Evolutionary conservation across 2,888 invertebrate genomes (phyloP).

Genomic region (Pyralis farinalis): DNA sequence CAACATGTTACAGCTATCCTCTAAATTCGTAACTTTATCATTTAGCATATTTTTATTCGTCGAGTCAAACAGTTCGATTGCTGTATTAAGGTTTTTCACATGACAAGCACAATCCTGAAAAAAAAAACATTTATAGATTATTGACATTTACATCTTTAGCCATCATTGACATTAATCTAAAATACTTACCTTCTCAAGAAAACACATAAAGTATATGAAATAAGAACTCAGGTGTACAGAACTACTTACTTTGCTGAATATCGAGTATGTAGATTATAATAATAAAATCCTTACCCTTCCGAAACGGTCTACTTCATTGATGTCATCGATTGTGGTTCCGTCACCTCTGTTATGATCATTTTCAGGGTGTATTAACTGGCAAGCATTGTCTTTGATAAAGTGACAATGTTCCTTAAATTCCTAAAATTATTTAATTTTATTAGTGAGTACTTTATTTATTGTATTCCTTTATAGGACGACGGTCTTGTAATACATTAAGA

Average conservation of each 20-base stretch:
- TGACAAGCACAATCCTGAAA: neutral
- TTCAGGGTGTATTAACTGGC: conserved; percentile 26
- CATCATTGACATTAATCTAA: too few species aligned
- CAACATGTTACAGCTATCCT: conserved; percentile 44
- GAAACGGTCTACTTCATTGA: conserved; percentile 42
- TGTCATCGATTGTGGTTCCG: conserved; percentile 28
- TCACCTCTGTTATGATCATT: conserved; percentile 21
- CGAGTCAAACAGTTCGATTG: conserved; percentile 36
- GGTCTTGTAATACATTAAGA: too few species aligned
- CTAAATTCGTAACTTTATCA: conserved; percentile 30
- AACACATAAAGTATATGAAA: too few species aligned
- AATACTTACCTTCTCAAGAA: too few species aligned
- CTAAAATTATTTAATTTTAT: conserved; percentile 25
- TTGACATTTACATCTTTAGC: too few species aligned
- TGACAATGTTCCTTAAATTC: conserved; percentile 35
- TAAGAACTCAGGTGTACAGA: too few species aligned
- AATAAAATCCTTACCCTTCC: conserved; percentile 36
- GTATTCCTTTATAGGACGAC: too few species aligned
- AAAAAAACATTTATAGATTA: too few species aligned
- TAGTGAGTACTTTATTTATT: too few species aligned
- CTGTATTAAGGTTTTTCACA: conserved; percentile 27
- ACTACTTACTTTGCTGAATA: too few species aligned
- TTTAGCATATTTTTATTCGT: conserved; percentile 30
- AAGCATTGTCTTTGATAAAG: conserved; percentile 35
- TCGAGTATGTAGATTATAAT: too few species aligned